Evolutionary conservation across 2,888 invertebrate species (phyloP).

Genomic region (Diplazon laetatorius): DNA sequence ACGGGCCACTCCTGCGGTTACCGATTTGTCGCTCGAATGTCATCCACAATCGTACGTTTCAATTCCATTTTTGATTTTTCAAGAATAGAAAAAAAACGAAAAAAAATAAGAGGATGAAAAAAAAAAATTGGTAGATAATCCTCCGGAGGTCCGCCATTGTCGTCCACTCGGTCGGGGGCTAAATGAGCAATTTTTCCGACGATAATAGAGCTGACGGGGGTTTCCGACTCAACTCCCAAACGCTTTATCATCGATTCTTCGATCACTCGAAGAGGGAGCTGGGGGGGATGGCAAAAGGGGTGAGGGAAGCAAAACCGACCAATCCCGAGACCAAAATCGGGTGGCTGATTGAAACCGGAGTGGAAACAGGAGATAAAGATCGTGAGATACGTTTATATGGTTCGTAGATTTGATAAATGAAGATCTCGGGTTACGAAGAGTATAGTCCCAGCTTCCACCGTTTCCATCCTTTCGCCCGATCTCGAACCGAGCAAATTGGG

Average conservation of each 20-base stretch:
- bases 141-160: slow-evolving; percentile 6
- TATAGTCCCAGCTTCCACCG: neutral
- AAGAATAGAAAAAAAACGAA: too few relatives aligned
- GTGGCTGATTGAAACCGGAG: neutral
- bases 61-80: neutral
- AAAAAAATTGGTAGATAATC: slow-evolving; percentile 11
- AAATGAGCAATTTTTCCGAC: slow-evolving; percentile 39
- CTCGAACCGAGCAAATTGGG: slow-evolving; percentile 31
- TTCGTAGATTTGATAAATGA: slow-evolving; percentile 47
- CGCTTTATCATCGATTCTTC: neutral
- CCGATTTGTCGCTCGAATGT: slow-evolving; percentile 17
- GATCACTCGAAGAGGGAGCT: neutral
- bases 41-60: slow-evolving; percentile 1
- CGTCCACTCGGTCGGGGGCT: slow-evolving; percentile 21
- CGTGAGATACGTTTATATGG: slow-evolving; percentile 38
- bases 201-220: neutral
- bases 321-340: slow-evolving; percentile 15
- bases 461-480: slow-evolving; percentile 37
- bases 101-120: too few relatives aligned
- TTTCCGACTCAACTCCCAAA: neutral
- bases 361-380: slow-evolving; percentile 48
- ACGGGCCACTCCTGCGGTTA: slow-evolving; percentile 1
- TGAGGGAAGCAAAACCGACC: neutral
- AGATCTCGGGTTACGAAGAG: slow-evolving; percentile 39
- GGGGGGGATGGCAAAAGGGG: neutral